Percentiles rank a stretch among this genome's conserved stretches.
Conservation (phyloP, 2,888 invertebrate species). For the Stenichneumon culpator region DNA sequence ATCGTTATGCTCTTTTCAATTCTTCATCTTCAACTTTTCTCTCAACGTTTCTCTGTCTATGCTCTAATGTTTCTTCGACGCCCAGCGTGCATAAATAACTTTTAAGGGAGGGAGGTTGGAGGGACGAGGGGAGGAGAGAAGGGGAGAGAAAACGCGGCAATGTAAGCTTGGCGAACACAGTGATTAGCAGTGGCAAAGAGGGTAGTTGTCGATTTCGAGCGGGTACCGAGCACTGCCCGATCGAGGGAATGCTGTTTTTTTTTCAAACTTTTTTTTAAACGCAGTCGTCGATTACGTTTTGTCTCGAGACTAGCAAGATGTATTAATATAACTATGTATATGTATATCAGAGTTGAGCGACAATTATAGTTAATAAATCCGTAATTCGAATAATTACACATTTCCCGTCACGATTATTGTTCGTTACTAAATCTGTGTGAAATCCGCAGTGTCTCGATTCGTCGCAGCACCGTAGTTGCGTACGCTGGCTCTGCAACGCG, state of each 20-base stretch:
- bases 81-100: conserved; percentile 69
- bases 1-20: conserved; percentile 63
- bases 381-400: conserved; percentile 7
- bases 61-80: conserved; percentile 61
- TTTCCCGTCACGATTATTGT: not conserved
- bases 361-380: conserved; percentile 1
- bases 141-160: conserved; percentile 35
- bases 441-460: conserved; percentile 4
- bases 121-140: not conserved
- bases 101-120: conserved; percentile 15
- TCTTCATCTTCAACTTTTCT: conserved; percentile 38
- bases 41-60: conserved; percentile 21
- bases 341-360: conserved; percentile 25
- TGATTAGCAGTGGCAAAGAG: conserved; percentile 58
- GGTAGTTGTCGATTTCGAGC: conserved; percentile 35
- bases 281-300: conserved; percentile 23
- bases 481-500: no score
- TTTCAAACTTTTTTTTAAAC: conserved; percentile 38
- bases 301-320: conserved; percentile 48
- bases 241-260: conserved; percentile 42
- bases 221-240: conserved; percentile 22
- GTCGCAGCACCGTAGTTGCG: not conserved
- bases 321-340: conserved; percentile 20
- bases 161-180: conserved; percentile 63
- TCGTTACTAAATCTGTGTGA: not conserved